Evolutionary conservation across 2,113 vertebrate species (phyloP).

Genomic region (Sclerurus mexicanus): DNA sequence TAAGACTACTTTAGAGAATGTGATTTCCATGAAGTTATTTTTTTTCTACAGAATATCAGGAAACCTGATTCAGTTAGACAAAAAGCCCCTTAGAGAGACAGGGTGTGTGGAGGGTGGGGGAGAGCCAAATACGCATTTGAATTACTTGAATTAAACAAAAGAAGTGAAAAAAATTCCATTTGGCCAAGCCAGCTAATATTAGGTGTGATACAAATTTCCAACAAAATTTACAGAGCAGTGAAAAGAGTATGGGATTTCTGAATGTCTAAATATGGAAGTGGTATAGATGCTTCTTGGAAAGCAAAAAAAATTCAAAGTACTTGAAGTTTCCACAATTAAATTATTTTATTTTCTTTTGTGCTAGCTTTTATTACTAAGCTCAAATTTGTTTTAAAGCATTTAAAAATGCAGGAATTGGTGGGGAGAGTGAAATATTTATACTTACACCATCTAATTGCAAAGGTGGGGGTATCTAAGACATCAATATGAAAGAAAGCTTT

Average conservation of each 20-base stretch:
- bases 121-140: conserved; percentile 11
- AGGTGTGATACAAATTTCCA: background rate
- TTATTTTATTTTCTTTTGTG: conserved; percentile 11
- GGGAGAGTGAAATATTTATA: background rate
- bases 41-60: background rate
- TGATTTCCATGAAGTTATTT: conserved; percentile 1
- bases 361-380: background rate
- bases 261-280: background rate
- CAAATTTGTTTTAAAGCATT: conserved; percentile 1
- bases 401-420: background rate
- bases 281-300: conserved; percentile 4
- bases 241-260: background rate
- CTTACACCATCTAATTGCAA: background rate
- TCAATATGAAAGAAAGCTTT: background rate
- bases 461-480: background rate
- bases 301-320: background rate
- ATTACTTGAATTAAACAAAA: conserved; percentile 22
- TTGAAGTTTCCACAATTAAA: background rate
- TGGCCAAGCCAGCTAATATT: background rate
- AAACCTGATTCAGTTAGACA: conserved; percentile 1
- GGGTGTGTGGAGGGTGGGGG: accelerated
- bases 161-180: background rate
- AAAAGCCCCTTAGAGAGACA: background rate
- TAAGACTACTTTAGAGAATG: conserved; percentile 17
- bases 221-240: background rate